Percentiles rank a stretch among this genome's conserved stretches.
phyloP scores from a whole-genome alignment of 2,888 invertebrate species.

The Slavum lentiscoides region DNA sequence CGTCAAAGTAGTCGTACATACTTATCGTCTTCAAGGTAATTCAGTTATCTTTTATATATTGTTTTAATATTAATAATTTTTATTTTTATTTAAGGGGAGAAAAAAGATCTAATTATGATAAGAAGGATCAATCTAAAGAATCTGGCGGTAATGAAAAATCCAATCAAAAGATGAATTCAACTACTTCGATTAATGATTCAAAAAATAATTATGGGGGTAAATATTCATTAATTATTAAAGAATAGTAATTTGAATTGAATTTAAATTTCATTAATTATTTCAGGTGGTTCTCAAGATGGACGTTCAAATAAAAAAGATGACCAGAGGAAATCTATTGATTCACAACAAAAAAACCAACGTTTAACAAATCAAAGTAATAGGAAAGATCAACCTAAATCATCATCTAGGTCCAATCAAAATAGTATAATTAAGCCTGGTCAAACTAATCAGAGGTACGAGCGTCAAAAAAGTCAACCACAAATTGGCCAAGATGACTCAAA shows the following conservation, averaged over 20 bases:
- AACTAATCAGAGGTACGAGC: constrained; percentile 35
- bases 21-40: constrained; percentile 57
- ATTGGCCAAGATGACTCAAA: constrained; percentile 38
- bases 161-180: constrained; percentile 22
- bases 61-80: not conserved
- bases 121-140: constrained; percentile 43
- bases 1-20: constrained; percentile 57
- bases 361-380: constrained; percentile 41
- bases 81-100: constrained; percentile 33
- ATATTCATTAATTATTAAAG: not conserved
- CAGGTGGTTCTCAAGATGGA: constrained; percentile 42
- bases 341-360: constrained; percentile 44
- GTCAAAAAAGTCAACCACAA: constrained; percentile 47
- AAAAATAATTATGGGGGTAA: constrained; percentile 45
- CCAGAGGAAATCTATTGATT: constrained; percentile 17
- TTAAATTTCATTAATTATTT: not conserved
- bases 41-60: not conserved
- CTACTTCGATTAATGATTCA: constrained; percentile 29
- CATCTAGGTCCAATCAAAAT: constrained; percentile 31
- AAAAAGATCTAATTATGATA: constrained; percentile 41
- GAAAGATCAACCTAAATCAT: constrained; percentile 30
- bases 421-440: constrained; percentile 38
- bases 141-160: constrained; percentile 31
- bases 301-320: constrained; percentile 48
- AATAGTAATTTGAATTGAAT: not conserved